Evolutionary conservation across 2,113 vertebrate genomes (phyloP), one percentile per base, ranked within the genome.

Genomic region (Cochlearius cochlearius): DNA sequence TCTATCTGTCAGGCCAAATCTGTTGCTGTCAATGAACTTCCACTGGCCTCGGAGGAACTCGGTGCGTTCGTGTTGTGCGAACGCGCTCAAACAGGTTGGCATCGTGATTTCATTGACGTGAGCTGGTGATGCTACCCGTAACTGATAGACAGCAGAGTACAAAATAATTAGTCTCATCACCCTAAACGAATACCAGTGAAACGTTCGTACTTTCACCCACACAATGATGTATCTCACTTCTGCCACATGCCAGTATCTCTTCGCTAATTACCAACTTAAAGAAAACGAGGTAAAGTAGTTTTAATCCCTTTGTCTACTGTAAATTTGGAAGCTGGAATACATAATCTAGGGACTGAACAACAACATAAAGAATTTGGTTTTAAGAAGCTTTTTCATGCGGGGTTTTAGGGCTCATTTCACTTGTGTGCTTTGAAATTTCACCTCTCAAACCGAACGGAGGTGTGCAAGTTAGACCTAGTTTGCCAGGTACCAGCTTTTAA

Each of bases 131-230:
- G 81, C 81, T 90, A 67, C 87, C 53, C 2, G 1, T 75, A 94
- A 66, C 93, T 83, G 94, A 88, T 71, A 94, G 88, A 93, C 92
- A 88, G 90, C 88, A 76, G 88, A 93, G 86, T 83, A 92, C 94
- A 95, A 94, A 93, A 95, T 92, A 93, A 88, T 91, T 95, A 94
- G 95, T 89, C 88, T 96, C 88, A 55, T 96, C 92, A 93, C 90
- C 92, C 89, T 77, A 84, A 92, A 79, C 39, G 93, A 96, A 81
- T 80, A 93, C 72, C 75, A 94, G 78, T 43, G 67, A 95, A 96
- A 87, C 8, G 43, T 92, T 89, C 9, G 83, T 93, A 86, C 95
- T 95, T 96, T 91, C 94, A 96, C 94, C 93, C 96, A 91, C 95
- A 88, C 92, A 91, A 45, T 68, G 86, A 75, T 94, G 74, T 89